A percentile compares a stretch with the other conserved stretches of the same genome.
phyloP scores from a whole-genome alignment of 2,888 invertebrate species.

The Melikaiella ostensackeni region DNA sequence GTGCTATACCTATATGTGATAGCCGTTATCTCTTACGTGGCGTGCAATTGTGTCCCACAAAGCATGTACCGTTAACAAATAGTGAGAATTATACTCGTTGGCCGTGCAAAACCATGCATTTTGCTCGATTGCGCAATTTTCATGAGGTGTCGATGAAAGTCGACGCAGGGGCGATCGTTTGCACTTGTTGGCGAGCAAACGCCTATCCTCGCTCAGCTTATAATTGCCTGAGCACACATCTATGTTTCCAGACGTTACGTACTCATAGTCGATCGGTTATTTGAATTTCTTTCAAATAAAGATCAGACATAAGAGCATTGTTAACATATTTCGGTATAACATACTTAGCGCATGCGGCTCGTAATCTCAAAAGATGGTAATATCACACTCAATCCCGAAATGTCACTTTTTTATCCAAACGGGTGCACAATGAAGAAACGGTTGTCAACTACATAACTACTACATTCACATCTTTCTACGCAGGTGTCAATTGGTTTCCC shows the following conservation, averaged over 20 bases:
- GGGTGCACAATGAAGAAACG: no score
- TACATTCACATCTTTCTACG: no score
- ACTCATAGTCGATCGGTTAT: slow-evolving; percentile 3
- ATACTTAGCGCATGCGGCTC: not conserved
- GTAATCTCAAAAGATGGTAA: no score
- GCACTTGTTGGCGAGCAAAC: slow-evolving; percentile 30
- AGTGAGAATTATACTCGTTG: slow-evolving; percentile 42
- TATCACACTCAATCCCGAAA: no score
- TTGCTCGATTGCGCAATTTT: slow-evolving; percentile 54
- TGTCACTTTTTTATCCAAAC: no score
- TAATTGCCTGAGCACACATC: slow-evolving; percentile 23
- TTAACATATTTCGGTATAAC: not conserved
- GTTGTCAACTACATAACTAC: no score
- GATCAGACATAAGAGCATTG: not conserved
- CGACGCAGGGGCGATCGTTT: slow-evolving; percentile 39
- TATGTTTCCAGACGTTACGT: slow-evolving; percentile 10
- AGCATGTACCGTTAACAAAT: slow-evolving; percentile 45
- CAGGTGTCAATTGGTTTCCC: no score
- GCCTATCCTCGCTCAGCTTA: slow-evolving; percentile 14
- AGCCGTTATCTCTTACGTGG: slow-evolving; percentile 58
- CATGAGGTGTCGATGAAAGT: slow-evolving; percentile 47
- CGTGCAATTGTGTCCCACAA: slow-evolving; percentile 59
- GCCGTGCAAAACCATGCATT: slow-evolving; percentile 47
- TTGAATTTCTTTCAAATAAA: not conserved
- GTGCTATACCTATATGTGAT: slow-evolving; percentile 44